Evolutionary conservation across 2,113 vertebrate genomes (phyloP).

Genomic region (Arenaria interpres): DNA sequence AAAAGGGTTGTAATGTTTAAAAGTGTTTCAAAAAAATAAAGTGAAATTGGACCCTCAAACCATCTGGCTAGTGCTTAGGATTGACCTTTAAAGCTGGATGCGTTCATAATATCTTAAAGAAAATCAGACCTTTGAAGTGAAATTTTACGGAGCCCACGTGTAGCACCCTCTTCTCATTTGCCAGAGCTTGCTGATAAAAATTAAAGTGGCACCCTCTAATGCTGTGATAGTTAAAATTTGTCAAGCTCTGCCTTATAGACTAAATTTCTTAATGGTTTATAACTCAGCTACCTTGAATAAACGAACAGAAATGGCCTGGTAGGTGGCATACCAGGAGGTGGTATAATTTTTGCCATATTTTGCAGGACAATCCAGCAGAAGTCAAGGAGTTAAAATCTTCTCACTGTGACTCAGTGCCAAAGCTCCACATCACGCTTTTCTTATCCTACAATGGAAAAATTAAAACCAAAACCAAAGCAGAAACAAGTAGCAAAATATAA

Average conservation of each 20-base stretch:
- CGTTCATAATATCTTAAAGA: not conserved
- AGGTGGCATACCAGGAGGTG: not conserved
- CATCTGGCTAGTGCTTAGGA: constrained; percentile 16
- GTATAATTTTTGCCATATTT: not conserved
- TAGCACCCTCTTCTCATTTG: not conserved
- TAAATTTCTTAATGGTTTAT: not conserved
- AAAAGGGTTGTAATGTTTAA: not conserved
- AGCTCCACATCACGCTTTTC: not conserved
- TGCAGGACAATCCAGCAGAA: not conserved
- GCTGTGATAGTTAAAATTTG: not conserved
- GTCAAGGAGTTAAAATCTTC: not conserved
- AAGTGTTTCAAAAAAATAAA: not conserved
- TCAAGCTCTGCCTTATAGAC: not conserved
- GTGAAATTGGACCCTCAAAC: not conserved
- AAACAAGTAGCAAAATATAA: not conserved
- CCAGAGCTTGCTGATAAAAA: not conserved
- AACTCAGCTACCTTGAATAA: not conserved
- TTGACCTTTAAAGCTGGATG: not conserved
- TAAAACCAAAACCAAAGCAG: not conserved
- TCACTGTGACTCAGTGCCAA: not conserved
- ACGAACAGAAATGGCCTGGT: not conserved
- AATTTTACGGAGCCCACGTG: not conserved
- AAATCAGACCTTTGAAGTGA: not conserved
- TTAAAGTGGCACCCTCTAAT: not conserved
- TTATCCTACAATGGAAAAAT: not conserved